Conservation (phyloP, 2,113 vertebrate genomes). For the Pollachius pollachius region DNA sequence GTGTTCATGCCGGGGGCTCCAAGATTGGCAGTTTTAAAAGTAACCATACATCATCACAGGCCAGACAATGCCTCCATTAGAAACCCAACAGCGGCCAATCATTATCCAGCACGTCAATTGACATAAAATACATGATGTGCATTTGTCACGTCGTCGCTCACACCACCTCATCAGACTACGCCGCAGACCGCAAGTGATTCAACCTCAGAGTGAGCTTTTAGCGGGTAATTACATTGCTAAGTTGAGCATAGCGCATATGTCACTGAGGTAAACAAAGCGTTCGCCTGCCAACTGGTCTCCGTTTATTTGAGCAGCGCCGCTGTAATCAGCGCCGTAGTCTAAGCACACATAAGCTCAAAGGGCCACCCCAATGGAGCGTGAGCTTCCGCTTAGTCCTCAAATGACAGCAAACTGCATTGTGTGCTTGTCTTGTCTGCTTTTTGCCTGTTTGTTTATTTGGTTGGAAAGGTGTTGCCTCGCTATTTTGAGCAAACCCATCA, state of each 20-base stretch:
- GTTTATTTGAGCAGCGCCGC: slow-evolving; percentile 50
- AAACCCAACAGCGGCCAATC: too few relatives aligned
- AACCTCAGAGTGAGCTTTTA: slow-evolving; percentile 2
- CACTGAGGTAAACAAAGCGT: slow-evolving; percentile 27
- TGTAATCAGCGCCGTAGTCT: slow-evolving; percentile 1
- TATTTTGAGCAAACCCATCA: background rate
- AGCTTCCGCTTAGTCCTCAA: slow-evolving; percentile 42
- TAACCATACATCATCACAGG: too few relatives aligned
- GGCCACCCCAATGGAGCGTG: slow-evolving; percentile 24
- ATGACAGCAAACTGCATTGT: slow-evolving; percentile 30
- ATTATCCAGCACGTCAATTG: too few relatives aligned
- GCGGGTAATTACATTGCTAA: slow-evolving; percentile 16
- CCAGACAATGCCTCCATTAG: too few relatives aligned
- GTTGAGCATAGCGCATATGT: slow-evolving; percentile 19
- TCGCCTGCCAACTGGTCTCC: slow-evolving; percentile 47
- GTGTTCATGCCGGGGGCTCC: too few relatives aligned
- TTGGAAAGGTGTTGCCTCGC: background rate
- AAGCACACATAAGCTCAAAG: slow-evolving; percentile 38
- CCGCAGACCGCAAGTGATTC: too few relatives aligned
- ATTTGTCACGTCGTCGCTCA: too few relatives aligned
- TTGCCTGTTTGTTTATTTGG: background rate
- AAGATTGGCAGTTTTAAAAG: too few relatives aligned
- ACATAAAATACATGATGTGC: too few relatives aligned
- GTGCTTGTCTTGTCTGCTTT: background rate
- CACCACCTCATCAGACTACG: too few relatives aligned